phyloP scores from a whole-genome alignment of 1,140 invertebrate species.

The Oryctes rhinoceros region DNA sequence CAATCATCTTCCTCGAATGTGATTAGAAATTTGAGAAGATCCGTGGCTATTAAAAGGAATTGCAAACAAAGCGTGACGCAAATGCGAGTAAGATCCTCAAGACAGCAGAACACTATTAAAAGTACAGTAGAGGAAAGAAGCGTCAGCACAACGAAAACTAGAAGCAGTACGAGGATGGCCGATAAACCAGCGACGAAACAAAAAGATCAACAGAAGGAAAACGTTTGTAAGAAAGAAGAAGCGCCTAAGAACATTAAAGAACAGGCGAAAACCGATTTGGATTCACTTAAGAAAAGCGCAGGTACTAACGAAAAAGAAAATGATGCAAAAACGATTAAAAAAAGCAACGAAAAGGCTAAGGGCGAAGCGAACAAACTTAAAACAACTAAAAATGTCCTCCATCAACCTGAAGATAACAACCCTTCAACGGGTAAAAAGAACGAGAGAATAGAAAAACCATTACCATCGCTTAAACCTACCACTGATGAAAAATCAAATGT shows the following conservation, averaged over 20 bases:
- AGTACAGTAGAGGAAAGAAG: neutral
- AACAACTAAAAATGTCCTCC: too few relatives aligned
- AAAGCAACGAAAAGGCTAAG: too few relatives aligned
- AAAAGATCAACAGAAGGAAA: neutral
- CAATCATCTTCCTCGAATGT: neutral
- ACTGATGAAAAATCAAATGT: conserved; percentile 1
- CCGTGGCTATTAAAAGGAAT: neutral
- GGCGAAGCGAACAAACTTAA: too few relatives aligned
- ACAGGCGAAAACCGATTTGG: neutral
- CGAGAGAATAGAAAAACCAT: too few relatives aligned
- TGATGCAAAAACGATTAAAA: too few relatives aligned
- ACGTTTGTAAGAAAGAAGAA: conserved; percentile 26
- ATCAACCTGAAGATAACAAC: too few relatives aligned
- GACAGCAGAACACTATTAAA: neutral
- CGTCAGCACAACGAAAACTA: neutral
- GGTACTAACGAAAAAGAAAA: too few relatives aligned
- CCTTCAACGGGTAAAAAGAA: too few relatives aligned
- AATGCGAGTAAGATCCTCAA: neutral
- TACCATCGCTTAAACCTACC: neutral
- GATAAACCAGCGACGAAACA: conserved; percentile 38
- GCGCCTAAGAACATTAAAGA: neutral
- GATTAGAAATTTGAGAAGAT: conserved; percentile 22
- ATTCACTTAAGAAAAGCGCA: too few relatives aligned
- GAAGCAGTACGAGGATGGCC: neutral
- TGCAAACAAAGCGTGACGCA: neutral